A percentile compares a stretch with the other conserved stretches of the same genome.
Evolutionary conservation across 2,113 vertebrate species (phyloP).

Genomic region (Meriones unguiculatus): DNA sequence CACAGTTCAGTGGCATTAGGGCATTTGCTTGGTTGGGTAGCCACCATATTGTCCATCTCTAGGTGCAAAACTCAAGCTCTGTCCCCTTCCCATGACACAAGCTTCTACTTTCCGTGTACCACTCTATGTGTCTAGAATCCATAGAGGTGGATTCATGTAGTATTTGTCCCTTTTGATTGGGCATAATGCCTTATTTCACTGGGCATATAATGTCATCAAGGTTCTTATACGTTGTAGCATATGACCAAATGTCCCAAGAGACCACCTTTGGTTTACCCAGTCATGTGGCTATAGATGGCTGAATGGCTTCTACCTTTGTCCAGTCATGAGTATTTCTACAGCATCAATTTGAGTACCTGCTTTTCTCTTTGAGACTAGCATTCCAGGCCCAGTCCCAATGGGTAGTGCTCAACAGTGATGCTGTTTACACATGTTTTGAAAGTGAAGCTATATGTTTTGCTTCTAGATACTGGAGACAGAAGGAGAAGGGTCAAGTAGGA

Average conservation of each 20-base stretch:
- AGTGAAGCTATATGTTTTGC: fast-evolving
- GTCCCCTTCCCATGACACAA: fast-evolving
- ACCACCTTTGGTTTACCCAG: not conserved
- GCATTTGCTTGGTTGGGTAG: no score
- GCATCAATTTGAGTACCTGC: no score
- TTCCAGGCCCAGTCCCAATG: fast-evolving
- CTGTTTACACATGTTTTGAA: not conserved
- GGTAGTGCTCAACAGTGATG: not conserved
- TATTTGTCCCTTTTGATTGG: not conserved
- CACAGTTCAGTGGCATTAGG: fast-evolving
- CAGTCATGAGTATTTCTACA: no score
- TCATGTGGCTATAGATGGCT: not conserved
- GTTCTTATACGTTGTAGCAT: not conserved
- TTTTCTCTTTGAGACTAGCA: not conserved
- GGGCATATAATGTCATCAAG: fast-evolving
- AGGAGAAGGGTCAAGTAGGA: not conserved
- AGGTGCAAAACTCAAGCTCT: not conserved
- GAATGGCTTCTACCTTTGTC: no score
- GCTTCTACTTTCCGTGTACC: fast-evolving
- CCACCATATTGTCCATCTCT: no score
- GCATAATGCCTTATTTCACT: not conserved
- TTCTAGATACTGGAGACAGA: not conserved
- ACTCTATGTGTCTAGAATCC: no score
- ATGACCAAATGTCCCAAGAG: not conserved
- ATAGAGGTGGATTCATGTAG: not conserved